Evolutionary conservation across 2,888 invertebrate genomes (phyloP), one percentile per base, ranked within the genome.

Genomic region (Tanypteryx hageni): DNA sequence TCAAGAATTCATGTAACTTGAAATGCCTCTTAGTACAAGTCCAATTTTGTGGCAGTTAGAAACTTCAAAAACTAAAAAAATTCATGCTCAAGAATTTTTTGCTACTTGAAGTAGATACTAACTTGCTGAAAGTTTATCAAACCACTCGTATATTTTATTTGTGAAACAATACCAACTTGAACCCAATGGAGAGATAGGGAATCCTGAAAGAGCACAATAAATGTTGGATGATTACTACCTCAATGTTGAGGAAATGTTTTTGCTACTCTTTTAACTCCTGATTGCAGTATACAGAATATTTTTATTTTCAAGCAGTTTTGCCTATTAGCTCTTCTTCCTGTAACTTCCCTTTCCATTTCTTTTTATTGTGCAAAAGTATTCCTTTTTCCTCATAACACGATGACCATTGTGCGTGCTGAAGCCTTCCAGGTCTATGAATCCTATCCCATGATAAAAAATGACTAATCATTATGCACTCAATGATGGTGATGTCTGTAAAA

Each of bases 1-100:
- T 89, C 64, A 61, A 18, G 64, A 68, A 44, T 83, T 56, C 56
- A 57, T 83, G 64, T 89, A 44, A 89, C 64, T 89, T 64, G 44
- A 31, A 31, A 86, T 16, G 27, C 27, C 59, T 44, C 61, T 44
- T 68, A 44, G 44, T 89, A 89, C 64, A 89, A 61, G 31, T 89
- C 44, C 76, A 27, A 76, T 18, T 76, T 76, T 76, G 76, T 76
- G 76, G 76, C 76, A 27, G 27, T 76, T 76, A 76, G 76, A 11
- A 27, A 76, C 76, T 76, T 76, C 76, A 76, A 22, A 27, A 14
- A 22, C 22, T 22, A 76, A 76, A 76, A 76, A 76, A 27, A 76
- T 76, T 76, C 10, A 22, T 7, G 22, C 27, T 76, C 22, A 76
- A 27, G 27, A 27, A 22, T 76, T 76, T 13, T 76, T 22, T 76